phyloP scores from a whole-genome alignment of 2,888 invertebrate species.

The Crioceris asparagi region DNA sequence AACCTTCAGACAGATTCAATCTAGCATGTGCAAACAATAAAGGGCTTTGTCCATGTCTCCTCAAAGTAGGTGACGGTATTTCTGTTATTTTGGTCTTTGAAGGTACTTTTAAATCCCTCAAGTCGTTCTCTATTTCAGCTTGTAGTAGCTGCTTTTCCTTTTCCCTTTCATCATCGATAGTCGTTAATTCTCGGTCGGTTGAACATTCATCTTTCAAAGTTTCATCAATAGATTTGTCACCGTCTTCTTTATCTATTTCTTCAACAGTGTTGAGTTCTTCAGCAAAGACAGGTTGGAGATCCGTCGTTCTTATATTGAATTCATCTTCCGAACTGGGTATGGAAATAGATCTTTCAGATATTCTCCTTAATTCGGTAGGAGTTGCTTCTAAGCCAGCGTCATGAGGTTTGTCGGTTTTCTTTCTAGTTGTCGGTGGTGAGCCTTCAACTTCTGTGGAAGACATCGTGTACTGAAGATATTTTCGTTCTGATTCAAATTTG shows the following conservation, averaged over 20 bases:
- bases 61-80: slow-evolving; percentile 55
- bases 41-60: slow-evolving; percentile 65
- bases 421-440: slow-evolving; percentile 61
- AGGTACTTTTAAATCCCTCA: slow-evolving; percentile 35
- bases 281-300: slow-evolving; percentile 38
- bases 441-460: slow-evolving; percentile 70
- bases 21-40: slow-evolving; percentile 70
- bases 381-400: slow-evolving; percentile 51
- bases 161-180: slow-evolving; percentile 28
- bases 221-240: slow-evolving; percentile 33
- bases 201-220: slow-evolving; percentile 28
- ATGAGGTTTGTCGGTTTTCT: slow-evolving; percentile 51
- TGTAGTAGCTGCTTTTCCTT: slow-evolving; percentile 32
- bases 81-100: slow-evolving; percentile 51
- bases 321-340: slow-evolving; percentile 69
- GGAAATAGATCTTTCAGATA: slow-evolving; percentile 63
- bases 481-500: slow-evolving; percentile 61
- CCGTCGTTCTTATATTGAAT: slow-evolving; percentile 47
- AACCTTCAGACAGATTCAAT: slow-evolving; percentile 74
- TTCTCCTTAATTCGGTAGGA: slow-evolving; percentile 55
- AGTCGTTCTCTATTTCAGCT: slow-evolving; percentile 35
- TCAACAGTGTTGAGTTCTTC: slow-evolving; percentile 31
- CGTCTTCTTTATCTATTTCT: slow-evolving; percentile 30
- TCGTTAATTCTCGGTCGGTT: slow-evolving; percentile 21
- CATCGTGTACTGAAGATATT: slow-evolving; percentile 48